A percentile compares a stretch with the other conserved stretches of the same genome.
Evolutionary conservation across 1,140 invertebrate species (phyloP).

Genomic region (Hydropsyche tenuis): DNA sequence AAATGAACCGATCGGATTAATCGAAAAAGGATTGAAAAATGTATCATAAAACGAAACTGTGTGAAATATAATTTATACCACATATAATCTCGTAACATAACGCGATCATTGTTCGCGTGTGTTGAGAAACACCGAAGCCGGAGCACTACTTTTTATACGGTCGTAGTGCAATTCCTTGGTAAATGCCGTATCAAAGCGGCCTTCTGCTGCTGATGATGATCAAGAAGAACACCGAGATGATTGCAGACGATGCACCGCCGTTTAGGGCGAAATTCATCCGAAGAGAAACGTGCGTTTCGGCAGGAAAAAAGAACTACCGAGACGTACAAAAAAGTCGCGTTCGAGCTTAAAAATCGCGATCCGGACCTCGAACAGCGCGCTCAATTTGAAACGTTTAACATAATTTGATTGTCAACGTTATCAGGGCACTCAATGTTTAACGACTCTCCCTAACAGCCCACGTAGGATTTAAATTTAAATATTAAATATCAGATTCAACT

Average conservation of each 20-base stretch:
- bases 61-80: no score
- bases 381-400: neutral
- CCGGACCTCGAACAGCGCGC: neutral
- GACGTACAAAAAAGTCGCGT: neutral
- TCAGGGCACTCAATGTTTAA: neutral
- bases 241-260: neutral
- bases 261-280: constrained; percentile 9
- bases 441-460: neutral
- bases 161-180: constrained; percentile 6
- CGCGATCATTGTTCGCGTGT: no score
- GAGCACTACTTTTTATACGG: neutral
- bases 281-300: neutral
- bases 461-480: no score
- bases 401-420: constrained; percentile 4
- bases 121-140: neutral
- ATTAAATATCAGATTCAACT: no score
- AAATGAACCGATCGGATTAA: no score
- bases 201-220: neutral
- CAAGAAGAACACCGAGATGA: neutral
- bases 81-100: no score
- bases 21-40: no score
- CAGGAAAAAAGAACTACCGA: neutral
- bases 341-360: no score
- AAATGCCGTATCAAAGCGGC: constrained; percentile 20
- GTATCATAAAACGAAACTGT: no score